Conservation (phyloP, 2,113 vertebrate species). For the Sterna hirundo region DNA sequence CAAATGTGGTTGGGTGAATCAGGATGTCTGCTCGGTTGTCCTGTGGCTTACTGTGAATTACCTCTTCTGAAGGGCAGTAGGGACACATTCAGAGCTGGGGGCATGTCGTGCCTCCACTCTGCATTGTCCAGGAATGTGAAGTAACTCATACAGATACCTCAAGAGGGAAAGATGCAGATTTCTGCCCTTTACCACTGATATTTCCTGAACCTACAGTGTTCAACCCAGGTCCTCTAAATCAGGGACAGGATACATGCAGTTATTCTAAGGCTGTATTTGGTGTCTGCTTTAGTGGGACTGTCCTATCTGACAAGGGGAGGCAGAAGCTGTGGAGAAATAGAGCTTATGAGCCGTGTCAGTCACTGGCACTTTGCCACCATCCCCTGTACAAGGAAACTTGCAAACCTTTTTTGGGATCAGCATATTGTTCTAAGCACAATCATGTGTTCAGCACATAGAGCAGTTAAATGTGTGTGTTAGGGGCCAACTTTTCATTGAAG, state of each 20-base stretch:
- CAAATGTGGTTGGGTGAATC: neutral
- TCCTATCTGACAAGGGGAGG: neutral
- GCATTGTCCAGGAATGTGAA: neutral
- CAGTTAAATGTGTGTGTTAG: neutral
- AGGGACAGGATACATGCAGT: neutral
- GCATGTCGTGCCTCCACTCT: neutral
- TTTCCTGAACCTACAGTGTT: neutral
- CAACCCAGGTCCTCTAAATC: neutral
- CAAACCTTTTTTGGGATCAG: neutral
- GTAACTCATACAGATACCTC: neutral
- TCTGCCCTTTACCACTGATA: neutral
- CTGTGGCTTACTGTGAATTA: neutral
- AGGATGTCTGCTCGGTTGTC: neutral
- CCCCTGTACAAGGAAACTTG: neutral
- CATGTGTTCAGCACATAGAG: neutral
- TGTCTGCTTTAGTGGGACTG: neutral
- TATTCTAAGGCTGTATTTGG: neutral
- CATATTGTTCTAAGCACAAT: neutral
- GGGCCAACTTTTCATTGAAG: constrained; percentile 23
- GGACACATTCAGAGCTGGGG: neutral
- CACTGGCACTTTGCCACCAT: neutral
- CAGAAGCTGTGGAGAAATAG: neutral
- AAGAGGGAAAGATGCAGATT: neutral
- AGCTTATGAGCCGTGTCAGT: neutral
- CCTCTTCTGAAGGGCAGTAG: neutral